Evolutionary conservation across 2,888 invertebrate genomes (phyloP).

Genomic region (Microplitis manilae): DNA sequence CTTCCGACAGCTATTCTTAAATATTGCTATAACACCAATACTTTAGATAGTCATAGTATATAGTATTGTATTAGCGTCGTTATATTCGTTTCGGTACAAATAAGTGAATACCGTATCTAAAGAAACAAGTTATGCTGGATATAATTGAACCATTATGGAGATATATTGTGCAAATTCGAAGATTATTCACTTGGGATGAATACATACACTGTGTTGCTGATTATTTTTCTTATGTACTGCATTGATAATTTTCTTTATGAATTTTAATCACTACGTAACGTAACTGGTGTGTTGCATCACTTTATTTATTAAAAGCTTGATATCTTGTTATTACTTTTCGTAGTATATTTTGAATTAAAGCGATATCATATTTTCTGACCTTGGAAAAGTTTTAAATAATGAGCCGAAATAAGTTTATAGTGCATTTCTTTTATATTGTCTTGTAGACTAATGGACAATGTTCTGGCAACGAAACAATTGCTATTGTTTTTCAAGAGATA

Average conservation of each 20-base stretch:
- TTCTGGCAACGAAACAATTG: constrained; percentile 36
- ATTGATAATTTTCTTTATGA: not conserved
- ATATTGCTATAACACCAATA: not conserved
- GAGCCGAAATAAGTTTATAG: constrained; percentile 16
- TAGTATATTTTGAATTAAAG: not conserved
- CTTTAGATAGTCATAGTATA: not conserved
- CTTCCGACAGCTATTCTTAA: not conserved
- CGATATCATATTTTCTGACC: too few species aligned
- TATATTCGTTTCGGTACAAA: too few species aligned
- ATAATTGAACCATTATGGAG: too few species aligned
- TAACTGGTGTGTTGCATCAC: not conserved
- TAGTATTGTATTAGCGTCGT: too few species aligned
- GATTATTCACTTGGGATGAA: too few species aligned
- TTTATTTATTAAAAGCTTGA: not conserved
- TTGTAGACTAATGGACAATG: constrained; percentile 32
- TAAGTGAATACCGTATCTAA: too few species aligned
- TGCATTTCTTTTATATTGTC: constrained; percentile 3
- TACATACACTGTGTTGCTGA: too few species aligned
- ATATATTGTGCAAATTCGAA: too few species aligned
- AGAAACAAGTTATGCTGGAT: too few species aligned
- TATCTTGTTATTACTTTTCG: not conserved
- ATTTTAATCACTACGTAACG: not conserved
- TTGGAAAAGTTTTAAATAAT: not conserved
- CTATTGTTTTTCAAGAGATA: constrained; percentile 26
- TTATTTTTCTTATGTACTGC: not conserved